Evolutionary conservation across 1,140 invertebrate genomes (phyloP), one percentile per base, ranked within the genome.

Genomic region (Drosophila takahashii): DNA sequence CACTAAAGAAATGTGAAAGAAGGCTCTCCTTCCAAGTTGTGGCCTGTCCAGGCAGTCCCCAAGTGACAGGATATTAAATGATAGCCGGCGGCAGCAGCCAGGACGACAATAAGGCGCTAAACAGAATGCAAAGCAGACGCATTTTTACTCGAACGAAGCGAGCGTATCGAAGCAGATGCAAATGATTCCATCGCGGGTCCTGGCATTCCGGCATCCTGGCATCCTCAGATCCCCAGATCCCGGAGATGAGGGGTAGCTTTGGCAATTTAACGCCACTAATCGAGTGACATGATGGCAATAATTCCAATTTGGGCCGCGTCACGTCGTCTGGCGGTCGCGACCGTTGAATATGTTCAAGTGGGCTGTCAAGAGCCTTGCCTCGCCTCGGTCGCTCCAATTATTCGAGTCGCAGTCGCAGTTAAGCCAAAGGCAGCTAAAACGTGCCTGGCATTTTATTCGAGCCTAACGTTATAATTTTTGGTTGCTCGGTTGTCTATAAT

Each of bases 241-340:
- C 3, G 11, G 34, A 8, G 56, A 32, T 9, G 15, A 13, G 48
- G 11, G 69, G 71, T 39, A 34, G 71, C 59, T 70, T 81, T 72
- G 85, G 80, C 80, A 87, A 89, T 89, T 89, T 89, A 89, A 74
- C 76, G 84, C 79, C 66, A 84, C 84, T 89, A 89, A 89, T 89
- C 81, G 84, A 80, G 84, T 80, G 67, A 89, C 79, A 89, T 80
- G 80, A 79, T 72, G 69, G 64, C 77, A 71, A 89, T 89, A 89
- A 89, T 90, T 89, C 77, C 85, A 89, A 89, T 89, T 87, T 89
- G 76, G 60, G 34, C 61, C 84, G 67, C 66, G 76, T 83, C 65
- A 65, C 72, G 79, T 72, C 59, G 45, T 53, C 44, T 44, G 74
- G 67, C 67, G 66, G 66, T 62, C 37, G 76, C 62, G 80, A 51